Evolutionary conservation across 2,888 invertebrate genomes (phyloP).

Genomic region (Xestia sexstrigata): DNA sequence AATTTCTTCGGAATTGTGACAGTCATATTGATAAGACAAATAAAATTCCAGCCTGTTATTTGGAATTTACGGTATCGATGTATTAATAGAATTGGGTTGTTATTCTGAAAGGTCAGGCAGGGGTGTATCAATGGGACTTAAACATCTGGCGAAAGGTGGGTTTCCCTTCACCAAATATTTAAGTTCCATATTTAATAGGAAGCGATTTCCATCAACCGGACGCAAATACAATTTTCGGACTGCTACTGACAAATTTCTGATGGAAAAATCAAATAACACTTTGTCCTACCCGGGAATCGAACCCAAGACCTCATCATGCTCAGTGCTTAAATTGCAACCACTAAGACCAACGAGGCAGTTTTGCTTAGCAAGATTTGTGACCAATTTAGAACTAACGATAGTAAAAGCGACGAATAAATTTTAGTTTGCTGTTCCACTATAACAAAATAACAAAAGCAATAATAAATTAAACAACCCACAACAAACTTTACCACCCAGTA

Average conservation of each 20-base stretch:
- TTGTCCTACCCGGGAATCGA: not conserved
- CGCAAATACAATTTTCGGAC: not conserved
- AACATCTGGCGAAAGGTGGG: no score
- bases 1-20: not conserved
- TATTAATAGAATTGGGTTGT: not conserved
- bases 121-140: not conserved
- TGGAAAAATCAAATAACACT: not conserved
- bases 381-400: not conserved
- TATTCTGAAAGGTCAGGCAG: not conserved
- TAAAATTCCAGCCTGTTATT: not conserved
- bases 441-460: not conserved
- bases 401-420: not conserved
- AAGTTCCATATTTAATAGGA: not conserved
- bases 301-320: not conserved
- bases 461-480: not conserved
- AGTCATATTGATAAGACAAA: not conserved
- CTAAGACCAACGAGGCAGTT: not conserved
- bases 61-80: not conserved
- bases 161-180: not conserved
- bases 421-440: not conserved
- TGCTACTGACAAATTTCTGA: not conserved
- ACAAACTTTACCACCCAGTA: not conserved
- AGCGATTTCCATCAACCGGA: not conserved
- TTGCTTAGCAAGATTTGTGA: not conserved
- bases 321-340: not conserved